Evolutionary conservation across 37 sponge, comb jelly and placozoan species (phyloP).

Genomic region (Corticium candelabrum): DNA sequence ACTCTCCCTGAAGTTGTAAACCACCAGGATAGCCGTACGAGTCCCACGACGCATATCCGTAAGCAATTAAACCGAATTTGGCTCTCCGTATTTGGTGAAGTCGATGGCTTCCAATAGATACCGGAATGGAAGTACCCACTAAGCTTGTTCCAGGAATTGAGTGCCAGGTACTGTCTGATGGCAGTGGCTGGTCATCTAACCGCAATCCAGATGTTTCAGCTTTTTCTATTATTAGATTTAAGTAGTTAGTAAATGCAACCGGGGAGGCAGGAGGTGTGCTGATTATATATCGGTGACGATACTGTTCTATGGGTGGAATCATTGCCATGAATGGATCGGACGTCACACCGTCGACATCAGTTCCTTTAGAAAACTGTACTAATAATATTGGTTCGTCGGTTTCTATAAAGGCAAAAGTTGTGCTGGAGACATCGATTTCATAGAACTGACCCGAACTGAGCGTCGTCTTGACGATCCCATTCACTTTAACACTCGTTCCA

Average conservation of each 20-base stretch:
- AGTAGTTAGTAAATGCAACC: neutral
- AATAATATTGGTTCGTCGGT: neutral
- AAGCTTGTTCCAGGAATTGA: neutral
- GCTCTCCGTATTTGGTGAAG: neutral
- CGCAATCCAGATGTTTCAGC: neutral
- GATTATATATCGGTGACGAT: neutral
- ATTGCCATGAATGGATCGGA: neutral
- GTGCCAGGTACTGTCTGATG: neutral
- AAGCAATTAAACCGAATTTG: neutral
- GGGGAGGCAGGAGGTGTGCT: neutral
- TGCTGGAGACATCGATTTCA: neutral
- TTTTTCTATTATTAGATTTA: neutral
- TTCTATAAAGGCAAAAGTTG: neutral
- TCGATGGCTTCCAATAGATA: neutral
- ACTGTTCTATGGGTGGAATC: neutral
- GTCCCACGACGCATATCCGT: neutral
- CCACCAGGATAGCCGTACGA: conserved; percentile 3
- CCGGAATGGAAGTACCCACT: neutral
- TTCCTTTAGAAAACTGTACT: neutral
- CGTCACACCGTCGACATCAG: neutral
- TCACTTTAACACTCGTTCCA: neutral
- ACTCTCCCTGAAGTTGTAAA: too few species aligned
- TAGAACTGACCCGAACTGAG: neutral
- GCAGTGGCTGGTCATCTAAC: neutral
- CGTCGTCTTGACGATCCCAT: neutral